A percentile compares a stretch with the other conserved stretches of the same genome.
phyloP scores from a whole-genome alignment of 2,888 invertebrate species.

The Dicyrtomina minuta region DNA sequence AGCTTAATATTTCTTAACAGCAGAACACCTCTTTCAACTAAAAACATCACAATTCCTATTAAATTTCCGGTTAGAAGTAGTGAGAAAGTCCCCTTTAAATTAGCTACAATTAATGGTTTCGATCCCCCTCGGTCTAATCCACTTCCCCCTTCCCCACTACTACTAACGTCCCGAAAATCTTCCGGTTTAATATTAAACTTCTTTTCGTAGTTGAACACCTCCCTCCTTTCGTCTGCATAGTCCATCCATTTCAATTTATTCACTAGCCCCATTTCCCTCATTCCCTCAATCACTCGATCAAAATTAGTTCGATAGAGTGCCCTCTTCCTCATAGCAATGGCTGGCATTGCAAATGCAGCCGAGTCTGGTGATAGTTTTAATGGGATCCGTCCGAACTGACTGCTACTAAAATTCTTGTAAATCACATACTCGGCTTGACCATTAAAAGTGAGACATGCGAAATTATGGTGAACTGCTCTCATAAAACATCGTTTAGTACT shows the following conservation, averaged over 20 bases:
- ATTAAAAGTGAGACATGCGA: conserved; percentile 7
- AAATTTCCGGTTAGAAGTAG: neutral
- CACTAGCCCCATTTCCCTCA: conserved; percentile 12
- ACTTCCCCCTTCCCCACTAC: too few relatives aligned
- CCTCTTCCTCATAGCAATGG: conserved; percentile 8
- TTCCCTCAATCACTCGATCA: conserved; percentile 2
- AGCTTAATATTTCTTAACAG: too few relatives aligned
- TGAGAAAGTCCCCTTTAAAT: conserved; percentile 26
- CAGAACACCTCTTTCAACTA: too few relatives aligned
- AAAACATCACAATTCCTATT: too few relatives aligned
- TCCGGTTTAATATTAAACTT: neutral
- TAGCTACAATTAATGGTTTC: neutral
- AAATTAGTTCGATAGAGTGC: neutral
- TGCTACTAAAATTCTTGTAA: conserved; percentile 3
- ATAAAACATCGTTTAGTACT: conserved; percentile 1
- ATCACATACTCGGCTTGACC: conserved; percentile 12
- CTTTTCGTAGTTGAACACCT: neutral
- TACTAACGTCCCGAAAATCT: too few relatives aligned
- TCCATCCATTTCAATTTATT: conserved; percentile 19
- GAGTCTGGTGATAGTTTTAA: conserved; percentile 1
- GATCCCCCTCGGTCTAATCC: neutral
- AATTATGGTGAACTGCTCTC: neutral
- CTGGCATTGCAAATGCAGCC: conserved; percentile 4
- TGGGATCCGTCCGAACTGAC: neutral
- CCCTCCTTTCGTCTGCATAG: neutral